These are phyloP conservation scores for Holothuria glaberrima DNA, from an alignment of 35 echinoderm and acorn worm genomes.

Conservation along the genomic window DNA sequence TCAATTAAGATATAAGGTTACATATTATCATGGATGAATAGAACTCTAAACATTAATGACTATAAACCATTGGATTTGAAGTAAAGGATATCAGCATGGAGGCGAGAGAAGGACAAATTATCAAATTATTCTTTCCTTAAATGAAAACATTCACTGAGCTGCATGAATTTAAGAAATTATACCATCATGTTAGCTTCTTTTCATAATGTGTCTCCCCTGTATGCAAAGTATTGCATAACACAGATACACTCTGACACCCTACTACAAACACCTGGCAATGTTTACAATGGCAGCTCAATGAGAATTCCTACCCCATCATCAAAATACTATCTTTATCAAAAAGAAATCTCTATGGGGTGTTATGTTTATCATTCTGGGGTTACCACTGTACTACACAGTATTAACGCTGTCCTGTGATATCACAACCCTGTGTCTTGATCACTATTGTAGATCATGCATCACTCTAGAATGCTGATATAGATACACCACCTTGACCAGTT, in stretches of 20 bases:
- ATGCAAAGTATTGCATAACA: slow-evolving; percentile 11
- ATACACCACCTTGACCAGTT: too few species aligned
- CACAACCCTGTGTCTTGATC: not conserved
- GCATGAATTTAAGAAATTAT: slow-evolving; percentile 18
- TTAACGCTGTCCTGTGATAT: too few species aligned
- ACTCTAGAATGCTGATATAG: not conserved
- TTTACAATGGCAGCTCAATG: not conserved
- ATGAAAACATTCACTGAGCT: slow-evolving; percentile 13
- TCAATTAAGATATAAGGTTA: too few species aligned
- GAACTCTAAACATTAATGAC: too few species aligned
- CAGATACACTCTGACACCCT: not conserved
- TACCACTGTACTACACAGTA: not conserved
- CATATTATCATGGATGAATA: too few species aligned
- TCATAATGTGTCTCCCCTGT: not conserved
- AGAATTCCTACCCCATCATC: not conserved
- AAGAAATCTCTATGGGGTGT: not conserved
- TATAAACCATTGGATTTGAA: too few species aligned
- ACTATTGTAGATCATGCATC: too few species aligned
- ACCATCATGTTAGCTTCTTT: not conserved
- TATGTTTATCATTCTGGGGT: not conserved
- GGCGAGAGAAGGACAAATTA: slow-evolving; percentile 4
- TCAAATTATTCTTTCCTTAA: not conserved
- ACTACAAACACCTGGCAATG: not conserved
- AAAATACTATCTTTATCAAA: not conserved
- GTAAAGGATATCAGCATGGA: not conserved